phyloP scores from a whole-genome alignment of 2,888 invertebrate genomes.

The Boloria euphrosyne region DNA sequence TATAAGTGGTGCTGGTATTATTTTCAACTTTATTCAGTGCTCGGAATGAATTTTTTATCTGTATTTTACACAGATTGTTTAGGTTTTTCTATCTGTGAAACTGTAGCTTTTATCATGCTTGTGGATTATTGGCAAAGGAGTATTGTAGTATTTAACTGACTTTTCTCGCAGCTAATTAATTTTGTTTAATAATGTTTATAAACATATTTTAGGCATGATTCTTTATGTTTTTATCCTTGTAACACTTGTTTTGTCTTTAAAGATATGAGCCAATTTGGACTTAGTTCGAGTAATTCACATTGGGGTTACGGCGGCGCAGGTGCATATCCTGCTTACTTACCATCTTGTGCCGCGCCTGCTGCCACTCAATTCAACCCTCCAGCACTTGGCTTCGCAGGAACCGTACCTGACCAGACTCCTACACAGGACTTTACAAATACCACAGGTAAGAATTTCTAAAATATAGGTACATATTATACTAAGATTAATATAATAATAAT shows the following conservation, averaged over 20 bases:
- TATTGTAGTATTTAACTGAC: not conserved
- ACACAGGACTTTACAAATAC: constrained; percentile 83
- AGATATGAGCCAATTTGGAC: constrained; percentile 94
- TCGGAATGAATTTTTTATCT: constrained; percentile 30
- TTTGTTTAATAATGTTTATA: no score
- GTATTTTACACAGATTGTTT: constrained; percentile 27
- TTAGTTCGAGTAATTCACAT: constrained; percentile 92
- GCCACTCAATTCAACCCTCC: constrained; percentile 88
- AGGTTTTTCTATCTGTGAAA: constrained; percentile 23
- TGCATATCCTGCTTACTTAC: constrained; percentile 93
- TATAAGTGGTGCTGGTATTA: constrained; percentile 55
- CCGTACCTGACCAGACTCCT: constrained; percentile 84
- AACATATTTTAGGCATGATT: not conserved
- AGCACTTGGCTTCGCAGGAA: constrained; percentile 87
- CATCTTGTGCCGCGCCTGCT: constrained; percentile 88
- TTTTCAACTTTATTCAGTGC: constrained; percentile 40
- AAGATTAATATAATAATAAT: not conserved
- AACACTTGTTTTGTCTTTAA: constrained; percentile 43
- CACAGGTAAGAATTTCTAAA: constrained; percentile 72
- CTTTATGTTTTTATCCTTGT: not conserved
- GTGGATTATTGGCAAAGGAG: constrained; percentile 2
- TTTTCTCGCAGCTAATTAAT: no score
- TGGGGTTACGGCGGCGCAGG: constrained; percentile 94
- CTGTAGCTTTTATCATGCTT: constrained; percentile 17
- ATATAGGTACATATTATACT: not conserved